Conservation (phyloP, 2,888 invertebrate genomes). For the Phalangium opilio region DNA sequence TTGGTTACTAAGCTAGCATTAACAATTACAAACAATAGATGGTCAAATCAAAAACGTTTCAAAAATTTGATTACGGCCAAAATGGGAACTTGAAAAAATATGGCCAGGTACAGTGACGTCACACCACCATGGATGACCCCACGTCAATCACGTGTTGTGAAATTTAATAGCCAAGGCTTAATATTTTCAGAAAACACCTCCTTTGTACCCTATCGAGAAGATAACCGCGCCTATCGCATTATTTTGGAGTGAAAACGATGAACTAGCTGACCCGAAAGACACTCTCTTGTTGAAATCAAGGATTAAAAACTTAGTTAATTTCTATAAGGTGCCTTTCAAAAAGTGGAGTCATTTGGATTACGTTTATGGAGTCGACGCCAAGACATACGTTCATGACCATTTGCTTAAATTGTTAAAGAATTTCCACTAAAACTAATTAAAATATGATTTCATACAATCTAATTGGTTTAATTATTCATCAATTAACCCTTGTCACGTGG, state of each 20-base stretch:
- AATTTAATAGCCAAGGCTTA: no score
- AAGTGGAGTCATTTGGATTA: slow-evolving; percentile 9
- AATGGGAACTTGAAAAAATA: slow-evolving; percentile 27
- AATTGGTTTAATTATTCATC: no score
- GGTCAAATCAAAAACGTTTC: slow-evolving; percentile 19
- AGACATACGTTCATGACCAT: slow-evolving; percentile 7
- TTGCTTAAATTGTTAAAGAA: slow-evolving; percentile 2
- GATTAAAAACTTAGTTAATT: slow-evolving; percentile 4
- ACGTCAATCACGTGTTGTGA: no score
- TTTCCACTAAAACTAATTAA: no score
- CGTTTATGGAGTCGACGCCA: slow-evolving; percentile 4
- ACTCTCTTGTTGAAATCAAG: slow-evolving; percentile 10
- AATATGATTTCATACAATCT: no score
- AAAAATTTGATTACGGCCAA: slow-evolving; percentile 24
- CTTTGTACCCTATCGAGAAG: slow-evolving; percentile 43
- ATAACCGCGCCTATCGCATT: slow-evolving; percentile 43
- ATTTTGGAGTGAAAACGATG: slow-evolving; percentile 28
- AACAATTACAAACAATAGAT: no score
- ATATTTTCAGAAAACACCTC: slow-evolving; percentile 35
- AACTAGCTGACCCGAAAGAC: slow-evolving; percentile 29
- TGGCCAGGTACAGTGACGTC: slow-evolving; percentile 25
- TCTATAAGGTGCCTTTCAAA: slow-evolving; percentile 3
- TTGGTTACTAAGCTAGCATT: no score
- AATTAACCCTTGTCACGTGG: no score
- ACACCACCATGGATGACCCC: no score